Conservation (phyloP, 2,113 vertebrate species). For the Arenaria interpres region DNA sequence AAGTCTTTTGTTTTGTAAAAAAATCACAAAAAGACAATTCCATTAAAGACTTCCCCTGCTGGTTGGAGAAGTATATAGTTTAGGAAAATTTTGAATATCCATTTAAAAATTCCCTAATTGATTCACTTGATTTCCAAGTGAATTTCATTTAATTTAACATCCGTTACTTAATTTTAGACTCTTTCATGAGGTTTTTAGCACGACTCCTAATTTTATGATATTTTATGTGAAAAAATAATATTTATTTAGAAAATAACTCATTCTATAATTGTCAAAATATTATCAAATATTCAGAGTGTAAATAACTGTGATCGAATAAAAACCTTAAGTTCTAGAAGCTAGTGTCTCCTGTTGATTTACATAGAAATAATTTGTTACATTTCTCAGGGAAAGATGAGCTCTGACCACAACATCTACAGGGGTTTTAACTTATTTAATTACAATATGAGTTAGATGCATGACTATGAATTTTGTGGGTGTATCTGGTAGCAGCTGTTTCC, state of each 20-base stretch:
- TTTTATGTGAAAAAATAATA: neutral
- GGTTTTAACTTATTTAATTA: constrained; percentile 1
- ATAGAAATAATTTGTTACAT: neutral
- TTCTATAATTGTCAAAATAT: neutral
- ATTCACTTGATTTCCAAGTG: neutral
- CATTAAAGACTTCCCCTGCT: neutral
- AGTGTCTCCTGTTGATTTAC: neutral
- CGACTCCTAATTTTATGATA: neutral
- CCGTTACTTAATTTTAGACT: neutral
- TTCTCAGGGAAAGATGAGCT: neutral
- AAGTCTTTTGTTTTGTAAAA: neutral
- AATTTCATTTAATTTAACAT: neutral
- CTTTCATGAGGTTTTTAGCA: neutral
- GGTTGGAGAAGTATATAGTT: neutral
- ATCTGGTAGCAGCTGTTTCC: neutral
- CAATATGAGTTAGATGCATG: neutral
- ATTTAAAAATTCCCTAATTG: neutral
- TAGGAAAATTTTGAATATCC: neutral
- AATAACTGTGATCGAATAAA: neutral
- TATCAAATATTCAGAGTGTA: neutral
- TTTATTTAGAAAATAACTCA: neutral
- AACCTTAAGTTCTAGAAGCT: neutral
- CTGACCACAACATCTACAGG: neutral
- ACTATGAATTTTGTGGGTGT: neutral
- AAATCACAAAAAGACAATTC: neutral